phyloP scores from a whole-genome alignment of 2,888 invertebrate species.

The Scelioninae gen. 1 region DNA sequence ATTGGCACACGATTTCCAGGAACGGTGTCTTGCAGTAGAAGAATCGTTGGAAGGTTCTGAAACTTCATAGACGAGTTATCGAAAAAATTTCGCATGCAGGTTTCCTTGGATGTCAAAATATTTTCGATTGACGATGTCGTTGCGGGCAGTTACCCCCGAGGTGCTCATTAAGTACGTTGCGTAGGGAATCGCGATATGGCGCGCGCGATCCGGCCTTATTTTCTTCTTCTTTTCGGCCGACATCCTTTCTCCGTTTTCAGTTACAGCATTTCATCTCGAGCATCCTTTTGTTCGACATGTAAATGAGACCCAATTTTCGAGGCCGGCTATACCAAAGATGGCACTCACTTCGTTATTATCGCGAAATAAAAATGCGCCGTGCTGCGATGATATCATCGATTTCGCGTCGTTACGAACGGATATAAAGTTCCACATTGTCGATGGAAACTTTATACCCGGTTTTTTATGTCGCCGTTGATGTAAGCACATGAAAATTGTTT shows the following conservation, averaged over 20 bases:
- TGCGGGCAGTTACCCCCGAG: constrained; percentile 38
- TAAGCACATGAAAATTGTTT: constrained; percentile 51
- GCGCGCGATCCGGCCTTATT: constrained; percentile 52
- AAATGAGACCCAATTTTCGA: constrained; percentile 73
- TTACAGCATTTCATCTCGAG: constrained; percentile 54
- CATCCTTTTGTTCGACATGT: constrained; percentile 71
- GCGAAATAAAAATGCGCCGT: constrained; percentile 59
- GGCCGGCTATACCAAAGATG: constrained; percentile 60
- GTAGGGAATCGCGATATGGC: constrained; percentile 52
- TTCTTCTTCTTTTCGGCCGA: constrained; percentile 54
- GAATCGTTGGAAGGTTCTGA: background rate
- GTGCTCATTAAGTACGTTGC: constrained; percentile 50
- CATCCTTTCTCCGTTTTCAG: constrained; percentile 68
- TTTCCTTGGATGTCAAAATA: constrained; percentile 15
- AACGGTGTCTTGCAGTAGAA: background rate
- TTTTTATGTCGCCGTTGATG: constrained; percentile 45
- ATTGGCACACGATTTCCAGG: no score
- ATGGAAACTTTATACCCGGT: constrained; percentile 54
- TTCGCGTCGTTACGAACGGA: constrained; percentile 46
- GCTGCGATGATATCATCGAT: constrained; percentile 65
- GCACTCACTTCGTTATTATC: constrained; percentile 64
- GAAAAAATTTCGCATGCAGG: background rate
- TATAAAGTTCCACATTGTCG: constrained; percentile 62
- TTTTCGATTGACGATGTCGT: constrained; percentile 26
- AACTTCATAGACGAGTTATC: background rate